phyloP scores from a whole-genome alignment of 2,888 invertebrate genomes.

The Sthenelais limicola region DNA sequence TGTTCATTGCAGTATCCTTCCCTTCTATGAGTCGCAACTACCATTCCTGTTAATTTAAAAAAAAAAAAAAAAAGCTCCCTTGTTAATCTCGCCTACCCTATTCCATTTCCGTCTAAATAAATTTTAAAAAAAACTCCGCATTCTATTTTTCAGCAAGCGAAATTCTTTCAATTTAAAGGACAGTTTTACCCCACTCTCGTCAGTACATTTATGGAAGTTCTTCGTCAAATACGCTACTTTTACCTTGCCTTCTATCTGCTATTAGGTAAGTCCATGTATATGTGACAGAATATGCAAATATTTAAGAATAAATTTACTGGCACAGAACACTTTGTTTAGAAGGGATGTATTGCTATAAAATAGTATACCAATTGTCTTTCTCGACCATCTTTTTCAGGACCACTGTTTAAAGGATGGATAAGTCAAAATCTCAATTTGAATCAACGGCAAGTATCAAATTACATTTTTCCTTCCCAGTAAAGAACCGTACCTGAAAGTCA shows the following conservation, averaged over 20 bases:
- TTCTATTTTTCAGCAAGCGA: conserved; percentile 61
- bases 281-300: background rate
- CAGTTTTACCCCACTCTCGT: conserved; percentile 50
- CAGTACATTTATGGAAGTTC: conserved; percentile 51
- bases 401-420: conserved; percentile 17
- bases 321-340: background rate
- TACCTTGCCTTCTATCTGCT: conserved; percentile 60
- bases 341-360: background rate
- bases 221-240: conserved; percentile 59
- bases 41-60: too few species aligned
- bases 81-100: too few species aligned
- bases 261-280: conserved; percentile 37
- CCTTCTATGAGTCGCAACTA: too few species aligned
- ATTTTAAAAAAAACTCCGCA: too few species aligned
- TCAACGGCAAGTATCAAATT: background rate
- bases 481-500: too few species aligned
- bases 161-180: conserved; percentile 61
- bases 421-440: conserved; percentile 5
- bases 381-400: background rate
- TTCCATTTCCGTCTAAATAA: too few species aligned
- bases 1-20: too few species aligned
- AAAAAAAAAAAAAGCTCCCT: too few species aligned
- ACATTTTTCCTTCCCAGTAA: too few species aligned
- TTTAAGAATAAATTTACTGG: background rate
- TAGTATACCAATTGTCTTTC: too few species aligned